These are phyloP conservation scores for Dermochelys coriacea DNA, from an alignment of 2,797 vertebrate genomes.

Conservation along the genomic window DNA sequence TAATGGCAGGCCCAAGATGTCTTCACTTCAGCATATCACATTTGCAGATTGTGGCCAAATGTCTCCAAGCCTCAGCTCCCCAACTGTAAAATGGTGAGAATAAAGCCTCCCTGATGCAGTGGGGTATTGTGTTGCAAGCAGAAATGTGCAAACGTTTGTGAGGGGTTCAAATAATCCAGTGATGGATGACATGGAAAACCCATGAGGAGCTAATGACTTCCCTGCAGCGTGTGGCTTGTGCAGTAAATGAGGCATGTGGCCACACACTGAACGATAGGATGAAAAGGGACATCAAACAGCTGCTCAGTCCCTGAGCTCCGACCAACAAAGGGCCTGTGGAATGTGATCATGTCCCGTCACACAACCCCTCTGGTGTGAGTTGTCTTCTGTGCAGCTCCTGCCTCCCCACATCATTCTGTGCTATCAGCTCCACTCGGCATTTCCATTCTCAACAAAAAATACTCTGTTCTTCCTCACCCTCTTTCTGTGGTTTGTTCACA, in stretches of 20 bases:
- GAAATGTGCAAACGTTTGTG: neutral
- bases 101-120: neutral
- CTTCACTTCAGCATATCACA: neutral
- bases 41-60: neutral
- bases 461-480: neutral
- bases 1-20: neutral
- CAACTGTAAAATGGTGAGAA: neutral
- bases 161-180: neutral
- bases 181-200: neutral
- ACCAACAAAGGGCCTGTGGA: neutral
- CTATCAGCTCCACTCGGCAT: neutral
- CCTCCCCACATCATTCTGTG: neutral
- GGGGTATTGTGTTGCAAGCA: neutral
- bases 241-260: neutral
- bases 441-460: neutral
- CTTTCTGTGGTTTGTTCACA: neutral
- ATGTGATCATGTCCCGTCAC: neutral
- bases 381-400: neutral
- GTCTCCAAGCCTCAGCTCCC: neutral
- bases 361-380: neutral
- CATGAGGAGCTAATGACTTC: neutral
- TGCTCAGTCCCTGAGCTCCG: neutral
- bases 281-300: neutral
- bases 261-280: neutral
- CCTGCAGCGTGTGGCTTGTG: neutral